phyloP scores from a whole-genome alignment of 2,113 vertebrate genomes.

The Parus major region DNA sequence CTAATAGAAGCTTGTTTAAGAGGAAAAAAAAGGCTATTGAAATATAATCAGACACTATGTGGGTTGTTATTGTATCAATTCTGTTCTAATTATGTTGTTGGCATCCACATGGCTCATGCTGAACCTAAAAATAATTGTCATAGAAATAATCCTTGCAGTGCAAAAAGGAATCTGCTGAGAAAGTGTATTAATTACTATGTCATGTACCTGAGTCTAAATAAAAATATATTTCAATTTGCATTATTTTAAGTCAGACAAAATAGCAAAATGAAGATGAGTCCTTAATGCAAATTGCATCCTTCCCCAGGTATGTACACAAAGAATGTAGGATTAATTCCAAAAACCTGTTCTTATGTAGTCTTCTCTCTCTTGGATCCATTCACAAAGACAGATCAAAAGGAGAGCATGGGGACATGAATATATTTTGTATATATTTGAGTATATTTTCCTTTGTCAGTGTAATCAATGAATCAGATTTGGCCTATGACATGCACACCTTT shows the following conservation, averaged over 20 bases:
- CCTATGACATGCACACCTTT: background rate
- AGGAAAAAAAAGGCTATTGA: background rate
- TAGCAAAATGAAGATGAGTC: background rate
- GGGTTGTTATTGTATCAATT: slow-evolving; percentile 42
- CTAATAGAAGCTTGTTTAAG: slow-evolving; percentile 27
- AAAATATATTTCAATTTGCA: background rate
- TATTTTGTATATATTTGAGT: background rate
- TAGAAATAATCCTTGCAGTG: background rate
- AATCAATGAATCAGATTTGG: background rate
- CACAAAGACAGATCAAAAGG: background rate
- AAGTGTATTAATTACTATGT: background rate
- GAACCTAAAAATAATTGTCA: slow-evolving; percentile 2
- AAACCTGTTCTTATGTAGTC: background rate
- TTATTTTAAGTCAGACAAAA: background rate
- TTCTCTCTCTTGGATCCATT: background rate
- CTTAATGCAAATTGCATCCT: background rate
- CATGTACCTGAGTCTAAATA: background rate
- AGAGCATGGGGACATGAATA: background rate
- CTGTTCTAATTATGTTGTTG: slow-evolving; percentile 36
- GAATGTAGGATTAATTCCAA: background rate
- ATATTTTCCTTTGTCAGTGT: background rate
- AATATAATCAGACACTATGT: slow-evolving; percentile 21
- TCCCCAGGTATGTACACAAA: background rate
- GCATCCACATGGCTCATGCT: background rate
- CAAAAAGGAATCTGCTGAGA: background rate